A percentile compares a stretch with the other conserved stretches of the same genome.
Evolutionary conservation across 2,113 vertebrate species (phyloP).

Genomic region (Lamprotornis superbus): DNA sequence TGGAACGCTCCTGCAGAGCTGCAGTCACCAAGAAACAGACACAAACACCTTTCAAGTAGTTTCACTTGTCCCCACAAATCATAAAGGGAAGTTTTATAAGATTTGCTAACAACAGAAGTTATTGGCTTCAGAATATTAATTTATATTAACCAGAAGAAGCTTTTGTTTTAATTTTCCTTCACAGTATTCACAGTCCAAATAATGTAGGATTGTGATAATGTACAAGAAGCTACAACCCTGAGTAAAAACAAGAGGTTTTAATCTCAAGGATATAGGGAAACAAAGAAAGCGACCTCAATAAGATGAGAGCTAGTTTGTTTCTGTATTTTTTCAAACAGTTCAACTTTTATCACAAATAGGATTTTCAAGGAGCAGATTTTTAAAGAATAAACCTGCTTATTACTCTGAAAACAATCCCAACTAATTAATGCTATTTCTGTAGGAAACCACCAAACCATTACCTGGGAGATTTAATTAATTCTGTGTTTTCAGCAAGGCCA

Average conservation of each 20-base stretch:
- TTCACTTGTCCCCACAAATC: background rate
- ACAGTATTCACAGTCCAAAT: background rate
- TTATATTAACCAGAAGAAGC: background rate
- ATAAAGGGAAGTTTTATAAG: background rate
- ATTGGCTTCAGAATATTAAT: background rate
- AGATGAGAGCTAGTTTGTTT: background rate
- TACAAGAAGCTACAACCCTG: background rate
- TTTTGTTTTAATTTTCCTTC: background rate
- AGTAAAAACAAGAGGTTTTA: background rate
- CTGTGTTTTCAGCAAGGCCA: constrained; percentile 82
- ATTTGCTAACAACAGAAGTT: background rate
- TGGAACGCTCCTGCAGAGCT: background rate
- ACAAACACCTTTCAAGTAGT: background rate
- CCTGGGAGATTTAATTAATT: constrained; percentile 94
- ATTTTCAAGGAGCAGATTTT: background rate
- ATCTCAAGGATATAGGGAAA: background rate
- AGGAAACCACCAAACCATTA: constrained; percentile 59
- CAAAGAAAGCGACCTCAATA: background rate
- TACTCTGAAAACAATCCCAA: background rate
- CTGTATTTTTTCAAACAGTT: background rate
- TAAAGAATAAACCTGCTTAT: background rate
- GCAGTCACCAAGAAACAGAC: background rate
- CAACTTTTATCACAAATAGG: background rate
- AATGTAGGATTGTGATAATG: background rate
- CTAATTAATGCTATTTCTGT: background rate